phyloP scores from a whole-genome alignment of 2,888 invertebrate genomes.

The Kuschelorhynchus macadamiae region DNA sequence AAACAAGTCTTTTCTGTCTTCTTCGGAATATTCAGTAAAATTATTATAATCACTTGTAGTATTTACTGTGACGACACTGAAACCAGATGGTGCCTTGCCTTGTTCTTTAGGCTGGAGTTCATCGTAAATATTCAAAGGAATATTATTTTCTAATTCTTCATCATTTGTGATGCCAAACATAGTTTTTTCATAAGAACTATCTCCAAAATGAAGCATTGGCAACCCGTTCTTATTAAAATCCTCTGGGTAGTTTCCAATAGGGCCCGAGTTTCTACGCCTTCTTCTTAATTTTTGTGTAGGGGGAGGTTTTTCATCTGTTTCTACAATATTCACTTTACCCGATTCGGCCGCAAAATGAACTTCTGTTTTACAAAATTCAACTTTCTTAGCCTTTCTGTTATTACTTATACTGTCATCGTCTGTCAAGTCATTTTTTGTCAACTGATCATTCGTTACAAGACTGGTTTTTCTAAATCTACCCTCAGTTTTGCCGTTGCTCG shows the following conservation, averaged over 20 bases:
- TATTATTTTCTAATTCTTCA: conserved; percentile 45
- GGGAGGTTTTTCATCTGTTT: conserved; percentile 89
- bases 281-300: conserved; percentile 85
- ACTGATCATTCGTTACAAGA: conserved; percentile 57
- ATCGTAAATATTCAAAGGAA: conserved; percentile 3
- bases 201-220: conserved; percentile 79
- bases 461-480: conserved; percentile 60
- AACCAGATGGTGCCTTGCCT: conserved; percentile 40
- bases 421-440: conserved; percentile 57
- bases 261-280: conserved; percentile 74
- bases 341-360: conserved; percentile 90
- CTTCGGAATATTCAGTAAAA: conserved; percentile 58
- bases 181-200: conserved; percentile 69
- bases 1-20: conserved; percentile 44
- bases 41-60: conserved; percentile 59
- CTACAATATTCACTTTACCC: conserved; percentile 88
- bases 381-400: conserved; percentile 76
- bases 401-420: conserved; percentile 60
- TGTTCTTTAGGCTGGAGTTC: conserved; percentile 45
- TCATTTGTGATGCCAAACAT: conserved; percentile 61
- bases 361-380: conserved; percentile 91
- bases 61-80: conserved; percentile 59
- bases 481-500: conserved; percentile 55
- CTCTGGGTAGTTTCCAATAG: conserved; percentile 53
- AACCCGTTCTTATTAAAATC: conserved; percentile 67